Base-by-base conservation (phyloP, 2,113 vertebrate species). In the Ameiurus melas region DNA sequence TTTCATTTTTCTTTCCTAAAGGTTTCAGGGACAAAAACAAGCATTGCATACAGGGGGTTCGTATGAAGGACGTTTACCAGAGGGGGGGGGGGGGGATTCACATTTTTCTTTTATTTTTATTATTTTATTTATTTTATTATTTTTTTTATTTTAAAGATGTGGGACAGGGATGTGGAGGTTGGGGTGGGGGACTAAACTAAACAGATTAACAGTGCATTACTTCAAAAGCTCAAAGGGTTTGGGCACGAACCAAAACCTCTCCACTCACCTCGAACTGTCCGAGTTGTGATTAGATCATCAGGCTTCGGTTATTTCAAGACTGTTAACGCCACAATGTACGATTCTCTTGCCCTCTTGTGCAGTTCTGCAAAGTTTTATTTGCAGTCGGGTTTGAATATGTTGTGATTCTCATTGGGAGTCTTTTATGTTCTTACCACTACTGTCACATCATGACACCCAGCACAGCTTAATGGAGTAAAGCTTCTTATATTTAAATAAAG, bases 311-410 rank as follows among this genome's bases (percentile, higher is more conserved):
- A 89, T 71, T 91, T 73, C 90, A 91, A 89, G 93, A 94, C 94
- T 95, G 94, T 95, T 94, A 93, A 89, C 89, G 66, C 88, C 92
- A 91, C 92, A 86, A 90, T 90, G 92, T 91, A 91, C 90, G 91
- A 91, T 92, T 88, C 89, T 92, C 73, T 88, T 88, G 86, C 90
- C 87, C 90, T 81, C 87, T 88, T 82, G 39, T 92, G 93, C 93
- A 92, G 91, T 71, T 89, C 95, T 95, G 95, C 94, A 96, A 92
- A 95, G 95, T 96, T 96, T 92, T 95, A 96, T 95, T 95, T 96
- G 95, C 94, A 95, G 95, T 88, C 80, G 89, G 92, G 92, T 95
- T 94, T 90, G 93, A 94, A 94, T 92, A 93, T 87, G 90, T 92
- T 92, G 91, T 89, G 93, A 94, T 94, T 95, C 93, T 94, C 92